Evolutionary conservation across 2,113 vertebrate species (phyloP), one percentile per base, ranked within the genome.

Genomic region (Apistogramma diplotaenia): DNA sequence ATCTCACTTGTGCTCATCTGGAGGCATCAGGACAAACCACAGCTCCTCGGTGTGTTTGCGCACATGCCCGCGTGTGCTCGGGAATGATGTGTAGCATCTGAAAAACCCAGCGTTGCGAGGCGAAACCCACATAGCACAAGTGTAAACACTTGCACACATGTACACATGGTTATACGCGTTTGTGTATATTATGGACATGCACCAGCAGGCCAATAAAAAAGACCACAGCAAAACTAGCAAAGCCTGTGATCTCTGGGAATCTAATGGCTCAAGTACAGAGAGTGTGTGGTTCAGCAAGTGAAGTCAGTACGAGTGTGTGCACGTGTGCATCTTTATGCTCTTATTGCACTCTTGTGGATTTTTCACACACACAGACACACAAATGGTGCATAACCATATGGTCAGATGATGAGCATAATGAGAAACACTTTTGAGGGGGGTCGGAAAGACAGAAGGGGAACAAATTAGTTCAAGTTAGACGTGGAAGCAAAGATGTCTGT

Each of bases 221-320:
- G 76, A 85, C 91, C 92, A 91, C 93, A 93, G 91, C 86, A 91
- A 89, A 91, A 91, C 25, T 8, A 91, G 60, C 83, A 56, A 74
- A 61, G 31, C 78, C 83, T 92, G 82, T 92, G 91, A 93, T 93
- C 90, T 92, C 62, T 37, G 15, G 60, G 51, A 89, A 85, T 58
- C 5, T 85, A 89, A 89, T 79, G 83, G 74, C 73, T 82, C 37
- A 60, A 88, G 56, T 75, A 46, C 9, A 67, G 51, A 21, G 76
- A 76, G 78, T 58, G 61, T 74, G 71, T 84, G 83, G 87, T 85
- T 88, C 73, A 85, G 78, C 72, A 31, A 87, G 59, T 85, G 51
- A 82, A 78, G 83, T 82, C 62, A 84, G 67, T 62, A 31, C 23
- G 59, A 7, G 35, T 12, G 79, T 49, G 62, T 70, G 25, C 13